Evolutionary conservation across 2,797 vertebrate genomes (phyloP), one percentile per base, ranked within the genome.

Genomic region (Oreortyx pictus): DNA sequence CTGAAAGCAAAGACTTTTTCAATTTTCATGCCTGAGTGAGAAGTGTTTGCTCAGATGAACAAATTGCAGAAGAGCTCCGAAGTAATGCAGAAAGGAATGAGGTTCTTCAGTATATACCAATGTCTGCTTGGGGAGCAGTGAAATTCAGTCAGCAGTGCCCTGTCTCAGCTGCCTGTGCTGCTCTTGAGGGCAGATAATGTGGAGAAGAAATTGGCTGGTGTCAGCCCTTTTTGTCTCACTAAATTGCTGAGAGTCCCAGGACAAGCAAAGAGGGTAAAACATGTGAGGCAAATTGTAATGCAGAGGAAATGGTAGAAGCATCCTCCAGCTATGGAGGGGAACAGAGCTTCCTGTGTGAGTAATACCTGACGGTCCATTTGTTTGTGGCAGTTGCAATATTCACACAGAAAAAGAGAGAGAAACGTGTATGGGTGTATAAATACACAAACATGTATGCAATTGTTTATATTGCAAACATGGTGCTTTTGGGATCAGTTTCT

Each of bases 191-290:
- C 67, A 1, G 19, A 44, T 25, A n/a, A 61, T 7, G 20, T 25
- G 77, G 67, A 31, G 59, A 31, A 70, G 82, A 65, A 76, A 56
- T 81, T 59, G 82, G 22, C 85, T 93, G 80, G 27, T 70, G 50
- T 90, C 92, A 92, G 88, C 81, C 61, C 52, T 83, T 89, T 88
- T 89, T 62, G 62, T 88, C 61, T 82, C 67, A 5, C 44, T 71
- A 5, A 91, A 57, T 65, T 60, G 24, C 74, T 75, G 73, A 82
- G 90, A 72, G 62, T 35, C 41, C 25, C 24, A 39, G 77, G 67
- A 62, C 52, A 5, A 31, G 56, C 18, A 41, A 3, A 57, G 78
- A 66, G 33, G 56, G 49, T 71, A 43, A 76, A 89, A 46, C 54
- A 43, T 10, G 15, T 29, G 25, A 13, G 37, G 33, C 8, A 9